Evolutionary conservation across 2,797 vertebrate species (phyloP).

Genomic region (Darevskia mixta): DNA sequence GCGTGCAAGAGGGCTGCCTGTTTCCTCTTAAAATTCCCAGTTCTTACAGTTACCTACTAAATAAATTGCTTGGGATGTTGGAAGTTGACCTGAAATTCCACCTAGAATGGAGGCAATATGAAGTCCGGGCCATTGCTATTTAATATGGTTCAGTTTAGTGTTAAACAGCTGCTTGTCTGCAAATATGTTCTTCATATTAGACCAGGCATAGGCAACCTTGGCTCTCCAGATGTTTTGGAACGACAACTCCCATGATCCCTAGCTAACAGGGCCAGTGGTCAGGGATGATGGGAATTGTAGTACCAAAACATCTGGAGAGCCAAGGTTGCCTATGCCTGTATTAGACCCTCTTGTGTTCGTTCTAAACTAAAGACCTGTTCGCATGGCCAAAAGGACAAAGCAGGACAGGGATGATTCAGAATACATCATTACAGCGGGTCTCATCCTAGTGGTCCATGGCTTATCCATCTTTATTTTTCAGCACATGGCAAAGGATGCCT

Average conservation of each 20-base stretch:
- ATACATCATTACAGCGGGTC: background rate
- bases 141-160: background rate
- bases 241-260: too few relatives aligned
- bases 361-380: background rate
- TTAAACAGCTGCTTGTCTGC: background rate
- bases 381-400: background rate
- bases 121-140: background rate
- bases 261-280: too few relatives aligned
- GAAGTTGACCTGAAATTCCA: background rate
- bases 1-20: background rate
- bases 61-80: constrained; percentile 16
- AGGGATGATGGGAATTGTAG: too few relatives aligned
- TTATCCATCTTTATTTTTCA: background rate
- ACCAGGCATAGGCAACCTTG: too few relatives aligned
- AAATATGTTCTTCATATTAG: background rate
- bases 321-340: too few relatives aligned
- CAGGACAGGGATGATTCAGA: background rate
- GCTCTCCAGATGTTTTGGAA: too few relatives aligned
- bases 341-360: background rate
- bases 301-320: too few relatives aligned
- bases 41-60: constrained; percentile 12
- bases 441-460: background rate
- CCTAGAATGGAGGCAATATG: background rate
- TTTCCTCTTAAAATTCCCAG: background rate
- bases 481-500: background rate